These are phyloP conservation scores for Pampusana beccarii DNA, from an alignment of 2,113 vertebrate species.

Conservation along the genomic window DNA sequence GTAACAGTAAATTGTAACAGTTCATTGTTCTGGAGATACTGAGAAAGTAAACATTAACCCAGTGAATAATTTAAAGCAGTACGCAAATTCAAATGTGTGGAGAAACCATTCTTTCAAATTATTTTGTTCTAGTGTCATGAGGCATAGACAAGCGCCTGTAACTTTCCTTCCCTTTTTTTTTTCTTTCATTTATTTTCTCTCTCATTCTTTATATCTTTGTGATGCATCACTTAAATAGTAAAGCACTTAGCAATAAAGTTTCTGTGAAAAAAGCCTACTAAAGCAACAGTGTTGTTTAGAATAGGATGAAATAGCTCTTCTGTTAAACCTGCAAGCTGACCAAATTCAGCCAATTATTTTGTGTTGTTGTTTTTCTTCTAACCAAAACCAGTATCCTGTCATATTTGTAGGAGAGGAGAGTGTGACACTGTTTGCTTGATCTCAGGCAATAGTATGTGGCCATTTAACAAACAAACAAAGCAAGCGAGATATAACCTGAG, in stretches of 20 bases:
- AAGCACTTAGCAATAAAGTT: neutral
- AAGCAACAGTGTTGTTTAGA: neutral
- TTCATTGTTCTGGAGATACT: neutral
- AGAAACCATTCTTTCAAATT: constrained; percentile 35
- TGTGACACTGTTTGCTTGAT: neutral
- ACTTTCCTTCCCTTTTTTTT: neutral
- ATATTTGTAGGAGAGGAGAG: neutral
- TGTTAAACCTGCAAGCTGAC: neutral
- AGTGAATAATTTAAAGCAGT: constrained; percentile 38
- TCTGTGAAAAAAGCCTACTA: neutral
- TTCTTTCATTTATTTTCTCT: neutral
- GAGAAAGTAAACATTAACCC: constrained; percentile 28
- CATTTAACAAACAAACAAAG: neutral
- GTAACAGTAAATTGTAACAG: constrained; percentile 1
- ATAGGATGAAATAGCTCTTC: neutral
- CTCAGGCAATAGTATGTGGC: neutral
- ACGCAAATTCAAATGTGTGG: neutral
- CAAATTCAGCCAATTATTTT: neutral
- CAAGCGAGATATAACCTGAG: neutral
- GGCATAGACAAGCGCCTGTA: neutral
- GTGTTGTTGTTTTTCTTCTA: neutral
- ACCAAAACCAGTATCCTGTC: neutral
- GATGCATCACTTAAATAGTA: neutral
- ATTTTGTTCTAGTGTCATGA: neutral
- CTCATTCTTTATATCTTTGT: neutral